phyloP scores from a whole-genome alignment of 2,797 vertebrate genomes.

The Tamandua tetradactyla region DNA sequence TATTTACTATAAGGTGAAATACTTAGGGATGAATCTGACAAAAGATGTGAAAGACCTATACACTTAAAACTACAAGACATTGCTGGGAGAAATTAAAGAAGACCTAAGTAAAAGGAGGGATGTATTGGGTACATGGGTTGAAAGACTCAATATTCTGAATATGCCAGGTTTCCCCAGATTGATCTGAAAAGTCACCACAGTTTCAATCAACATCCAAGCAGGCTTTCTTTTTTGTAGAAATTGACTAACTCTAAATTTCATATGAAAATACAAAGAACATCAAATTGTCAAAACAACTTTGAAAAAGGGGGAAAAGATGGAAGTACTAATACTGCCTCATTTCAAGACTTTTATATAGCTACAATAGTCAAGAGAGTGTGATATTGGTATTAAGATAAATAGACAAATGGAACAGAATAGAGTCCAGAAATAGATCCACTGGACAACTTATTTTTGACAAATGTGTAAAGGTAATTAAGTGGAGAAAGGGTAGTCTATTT shows the following conservation, averaged over 20 bases:
- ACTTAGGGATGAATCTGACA: neutral
- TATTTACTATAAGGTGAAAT: neutral
- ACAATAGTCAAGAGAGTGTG: neutral
- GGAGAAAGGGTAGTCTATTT: neutral
- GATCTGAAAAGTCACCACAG: neutral
- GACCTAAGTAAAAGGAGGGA: neutral
- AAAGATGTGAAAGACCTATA: neutral
- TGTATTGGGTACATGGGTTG: neutral
- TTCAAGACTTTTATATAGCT: neutral
- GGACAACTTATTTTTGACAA: neutral
- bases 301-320: neutral
- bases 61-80: conserved; percentile 2
- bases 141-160: neutral
- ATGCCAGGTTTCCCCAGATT: neutral
- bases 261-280: neutral
- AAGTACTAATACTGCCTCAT: neutral
- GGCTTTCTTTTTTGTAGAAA: neutral
- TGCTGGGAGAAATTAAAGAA: neutral
- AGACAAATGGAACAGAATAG: neutral
- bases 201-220: neutral
- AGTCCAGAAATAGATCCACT: neutral
- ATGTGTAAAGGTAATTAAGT: too few species aligned
- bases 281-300: neutral
- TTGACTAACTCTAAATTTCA: neutral
- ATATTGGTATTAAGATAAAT: neutral